Base-by-base conservation (phyloP, 2,113 vertebrate species). In the Myotis brandtii region DNA sequence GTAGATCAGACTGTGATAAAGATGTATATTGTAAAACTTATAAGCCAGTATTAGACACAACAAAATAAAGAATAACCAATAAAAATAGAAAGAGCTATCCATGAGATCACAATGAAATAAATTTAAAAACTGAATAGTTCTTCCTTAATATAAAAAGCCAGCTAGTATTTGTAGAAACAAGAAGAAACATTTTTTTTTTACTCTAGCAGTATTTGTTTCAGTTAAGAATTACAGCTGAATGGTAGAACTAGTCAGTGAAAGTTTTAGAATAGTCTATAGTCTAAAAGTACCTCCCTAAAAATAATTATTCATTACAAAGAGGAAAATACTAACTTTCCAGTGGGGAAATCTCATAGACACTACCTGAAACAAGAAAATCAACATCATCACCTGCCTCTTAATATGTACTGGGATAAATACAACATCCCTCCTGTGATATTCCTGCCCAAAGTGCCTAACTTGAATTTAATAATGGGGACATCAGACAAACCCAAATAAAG, bases 351-450 rank as follows among this genome's bases (percentile, higher is more conserved):
- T 0, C 30, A 84, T 13, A 67, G 83, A 66, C 52, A 56, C 11
- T 20, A 66, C 76, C 66, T 89, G 17, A 75, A 75, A 75, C 34
- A 94, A 94, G 62, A 48, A 54, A 84, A 13, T 85, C 70, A 85
- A 30, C 37, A 67, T 52, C 46, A 62, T 34, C 62, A 59, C 20
- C 43, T 46, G 32, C 40, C 82, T 30, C 40, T 52, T 62, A n/a
- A 80, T 18, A n/a, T 54, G 34, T 16, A 54, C 30, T 6, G 37
- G 30, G 67, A 83, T 23, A 59, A 90, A 90, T 21, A 5, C 9
- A 86, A 73, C 27, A 80, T 43, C 17, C 10, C 34, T 84, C 64
- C 75, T 80, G 34, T 50, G 27, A 70, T 18, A 50, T 73, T 86
- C 20, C 27, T 52, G 43, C 32, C 72, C 34, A 20, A 86, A 70